Evolutionary conservation across 2,888 invertebrate species (phyloP).

Genomic region (Drosophila kanekoi): DNA sequence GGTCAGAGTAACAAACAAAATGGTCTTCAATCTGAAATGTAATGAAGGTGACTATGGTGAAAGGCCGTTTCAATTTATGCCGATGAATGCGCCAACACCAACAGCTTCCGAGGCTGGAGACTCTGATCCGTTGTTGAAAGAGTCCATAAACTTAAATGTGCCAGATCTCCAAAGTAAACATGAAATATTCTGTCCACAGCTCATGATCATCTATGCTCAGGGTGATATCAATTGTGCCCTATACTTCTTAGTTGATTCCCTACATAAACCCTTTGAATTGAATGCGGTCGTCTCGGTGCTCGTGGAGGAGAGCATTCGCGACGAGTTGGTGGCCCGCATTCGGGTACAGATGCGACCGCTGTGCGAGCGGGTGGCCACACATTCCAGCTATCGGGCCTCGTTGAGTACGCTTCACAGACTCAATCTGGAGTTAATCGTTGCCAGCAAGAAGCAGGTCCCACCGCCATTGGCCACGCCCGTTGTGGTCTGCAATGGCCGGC

Average conservation of each 20-base stretch:
- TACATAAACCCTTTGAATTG: slow-evolving; percentile 42
- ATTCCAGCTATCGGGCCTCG: slow-evolving; percentile 26
- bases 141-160: fast-evolving
- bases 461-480: slow-evolving; percentile 13
- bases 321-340: slow-evolving; percentile 41
- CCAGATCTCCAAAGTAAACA: not conserved
- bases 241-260: slow-evolving; percentile 37
- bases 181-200: slow-evolving; percentile 25
- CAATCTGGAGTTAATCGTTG: slow-evolving; percentile 1
- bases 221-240: slow-evolving; percentile 61
- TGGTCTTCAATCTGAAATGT: slow-evolving; percentile 26
- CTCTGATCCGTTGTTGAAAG: not conserved
- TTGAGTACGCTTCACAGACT: not conserved
- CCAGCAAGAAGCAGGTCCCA: not conserved
- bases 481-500: slow-evolving; percentile 29
- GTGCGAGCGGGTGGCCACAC: not conserved
- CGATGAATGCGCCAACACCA: slow-evolving; percentile 20
- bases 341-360: slow-evolving; percentile 18
- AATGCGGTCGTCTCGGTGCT: slow-evolving; percentile 42
- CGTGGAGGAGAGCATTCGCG: slow-evolving; percentile 41
- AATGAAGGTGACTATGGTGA: not conserved
- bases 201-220: slow-evolving; percentile 52
- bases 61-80: too few relatives aligned
- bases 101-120: slow-evolving; percentile 3
- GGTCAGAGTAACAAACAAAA: slow-evolving; percentile 18